A percentile compares a stretch with the other conserved stretches of the same genome.
These are phyloP conservation scores for Cervus canadensis DNA, from an alignment of 2,113 vertebrate species.

Conservation along the genomic window DNA sequence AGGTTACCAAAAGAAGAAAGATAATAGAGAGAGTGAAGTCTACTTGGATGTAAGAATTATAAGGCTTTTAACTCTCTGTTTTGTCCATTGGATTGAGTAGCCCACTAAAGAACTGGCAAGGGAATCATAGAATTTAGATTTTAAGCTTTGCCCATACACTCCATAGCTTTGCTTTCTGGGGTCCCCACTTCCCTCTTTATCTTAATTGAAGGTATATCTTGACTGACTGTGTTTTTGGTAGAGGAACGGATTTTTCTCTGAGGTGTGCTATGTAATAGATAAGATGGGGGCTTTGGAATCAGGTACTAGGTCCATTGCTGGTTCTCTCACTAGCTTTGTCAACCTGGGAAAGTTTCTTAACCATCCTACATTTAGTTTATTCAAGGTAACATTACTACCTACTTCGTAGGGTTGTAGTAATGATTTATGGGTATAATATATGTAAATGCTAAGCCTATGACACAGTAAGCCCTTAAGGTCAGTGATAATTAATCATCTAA, in stretches of 20 bases:
- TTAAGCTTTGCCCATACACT: background rate
- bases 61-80: background rate
- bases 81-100: background rate
- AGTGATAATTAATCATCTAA: background rate
- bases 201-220: background rate
- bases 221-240: background rate
- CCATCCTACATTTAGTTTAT: background rate
- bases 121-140: background rate
- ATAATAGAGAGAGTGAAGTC: background rate
- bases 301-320: background rate
- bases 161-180: background rate
- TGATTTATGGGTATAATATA: background rate
- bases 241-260: background rate
- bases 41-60: background rate
- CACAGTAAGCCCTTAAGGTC: background rate
- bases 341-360: background rate
- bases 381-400: background rate
- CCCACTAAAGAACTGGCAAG: background rate
- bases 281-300: background rate
- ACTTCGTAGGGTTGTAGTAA: background rate
- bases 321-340: background rate
- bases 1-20: background rate
- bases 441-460: background rate
- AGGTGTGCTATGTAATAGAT: background rate
- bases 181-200: background rate